Evolutionary conservation across 2,888 invertebrate species (phyloP).

Genomic region (Amphimallon solstitiale): DNA sequence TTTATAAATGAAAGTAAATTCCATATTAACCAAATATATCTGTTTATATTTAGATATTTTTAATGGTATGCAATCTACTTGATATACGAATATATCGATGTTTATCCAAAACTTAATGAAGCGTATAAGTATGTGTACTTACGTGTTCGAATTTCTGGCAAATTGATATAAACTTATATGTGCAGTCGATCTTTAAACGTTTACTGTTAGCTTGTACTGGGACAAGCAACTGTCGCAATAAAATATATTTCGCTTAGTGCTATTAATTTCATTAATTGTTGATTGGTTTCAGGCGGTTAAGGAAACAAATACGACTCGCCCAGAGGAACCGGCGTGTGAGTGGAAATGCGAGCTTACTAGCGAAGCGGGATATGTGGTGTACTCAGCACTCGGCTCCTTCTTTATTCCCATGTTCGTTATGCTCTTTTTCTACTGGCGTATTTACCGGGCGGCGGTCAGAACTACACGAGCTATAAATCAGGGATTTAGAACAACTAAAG

Average conservation of each 20-base stretch:
- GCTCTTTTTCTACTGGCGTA: conserved; percentile 98
- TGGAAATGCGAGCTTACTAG: conserved; percentile 93
- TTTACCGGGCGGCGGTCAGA: conserved; percentile 92
- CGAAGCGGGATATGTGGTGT: conserved; percentile 95
- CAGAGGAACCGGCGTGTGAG: conserved; percentile 72
- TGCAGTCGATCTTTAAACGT: background rate
- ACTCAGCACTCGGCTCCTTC: conserved; percentile 97
- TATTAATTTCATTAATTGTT: conserved; percentile 29
- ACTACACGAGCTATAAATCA: conserved; percentile 94
- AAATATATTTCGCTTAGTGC: conserved; percentile 4
- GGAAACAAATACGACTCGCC: conserved; percentile 56
- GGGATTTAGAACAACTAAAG: conserved; percentile 88
- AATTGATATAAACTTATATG: background rate
- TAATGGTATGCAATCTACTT: too few relatives aligned
- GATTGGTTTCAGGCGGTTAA: conserved; percentile 52
- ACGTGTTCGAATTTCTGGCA: too few relatives aligned
- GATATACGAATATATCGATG: too few relatives aligned
- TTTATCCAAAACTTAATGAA: too few relatives aligned
- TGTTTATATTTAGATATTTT: too few relatives aligned
- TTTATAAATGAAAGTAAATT: too few relatives aligned
- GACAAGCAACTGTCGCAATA: background rate
- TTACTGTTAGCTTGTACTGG: background rate
- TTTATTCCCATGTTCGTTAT: conserved; percentile 98
- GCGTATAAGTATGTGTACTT: background rate
- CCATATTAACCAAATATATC: too few relatives aligned